A percentile compares a stretch with the other conserved stretches of the same genome.
Evolutionary conservation across 2,888 invertebrate species (phyloP).

Genomic region (Panzeria rudis): DNA sequence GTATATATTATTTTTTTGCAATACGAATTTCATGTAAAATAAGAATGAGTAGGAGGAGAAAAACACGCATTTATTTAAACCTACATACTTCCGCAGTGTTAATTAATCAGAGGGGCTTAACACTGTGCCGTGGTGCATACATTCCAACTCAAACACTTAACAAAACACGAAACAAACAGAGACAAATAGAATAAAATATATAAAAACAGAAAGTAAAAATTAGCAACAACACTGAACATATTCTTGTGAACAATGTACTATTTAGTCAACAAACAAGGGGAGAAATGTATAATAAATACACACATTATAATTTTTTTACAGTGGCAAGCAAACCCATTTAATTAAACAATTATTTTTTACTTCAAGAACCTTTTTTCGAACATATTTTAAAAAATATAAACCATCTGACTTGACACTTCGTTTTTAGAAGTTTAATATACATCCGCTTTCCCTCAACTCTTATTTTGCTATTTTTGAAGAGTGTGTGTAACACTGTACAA

Average conservation of each 20-base stretch:
- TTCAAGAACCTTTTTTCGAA: too few species aligned
- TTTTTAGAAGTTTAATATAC: too few species aligned
- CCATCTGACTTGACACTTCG: too few species aligned
- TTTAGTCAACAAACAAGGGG: background rate
- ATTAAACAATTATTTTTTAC: too few species aligned
- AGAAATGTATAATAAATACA: background rate
- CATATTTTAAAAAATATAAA: too few species aligned
- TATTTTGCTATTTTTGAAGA: too few species aligned
- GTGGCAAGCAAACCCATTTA: background rate
- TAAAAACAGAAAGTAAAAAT: slow-evolving; percentile 1
- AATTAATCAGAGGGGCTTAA: slow-evolving; percentile 73
- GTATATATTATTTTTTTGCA: background rate
- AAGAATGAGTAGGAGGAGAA: background rate
- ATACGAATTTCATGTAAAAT: background rate
- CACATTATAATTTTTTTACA: slow-evolving; percentile 3
- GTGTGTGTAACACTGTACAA: too few species aligned
- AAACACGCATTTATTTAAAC: slow-evolving; percentile 55
- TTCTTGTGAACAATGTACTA: background rate
- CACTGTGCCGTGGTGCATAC: slow-evolving; percentile 41
- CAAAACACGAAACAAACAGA: slow-evolving; percentile 6
- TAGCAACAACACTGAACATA: slow-evolving; percentile 22
- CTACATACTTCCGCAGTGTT: slow-evolving; percentile 66
- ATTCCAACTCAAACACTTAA: slow-evolving; percentile 4
- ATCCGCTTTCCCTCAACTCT: too few species aligned
- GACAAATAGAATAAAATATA: slow-evolving; percentile 19